Conservation (phyloP, 2,797 vertebrate genomes). For the Artibeus jamaicensis region DNA sequence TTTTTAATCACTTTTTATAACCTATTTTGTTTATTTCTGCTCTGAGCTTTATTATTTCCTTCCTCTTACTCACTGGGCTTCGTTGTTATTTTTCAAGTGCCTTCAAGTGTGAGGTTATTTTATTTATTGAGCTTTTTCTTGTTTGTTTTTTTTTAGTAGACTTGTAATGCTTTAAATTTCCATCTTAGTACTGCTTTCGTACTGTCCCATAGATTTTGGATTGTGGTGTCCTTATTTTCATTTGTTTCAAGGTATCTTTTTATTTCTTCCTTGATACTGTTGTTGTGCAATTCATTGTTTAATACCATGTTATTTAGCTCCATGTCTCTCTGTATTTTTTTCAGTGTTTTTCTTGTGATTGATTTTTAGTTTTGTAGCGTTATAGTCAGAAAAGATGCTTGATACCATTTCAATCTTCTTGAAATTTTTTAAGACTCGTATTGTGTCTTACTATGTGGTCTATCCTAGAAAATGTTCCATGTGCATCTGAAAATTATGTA, state of each 20-base stretch:
- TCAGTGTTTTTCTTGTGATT: background rate
- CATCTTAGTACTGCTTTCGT: background rate
- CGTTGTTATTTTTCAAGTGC: background rate
- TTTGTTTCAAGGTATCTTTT: background rate
- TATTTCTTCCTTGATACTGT: background rate
- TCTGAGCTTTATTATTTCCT: background rate
- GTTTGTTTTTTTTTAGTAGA: background rate
- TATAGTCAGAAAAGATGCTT: background rate
- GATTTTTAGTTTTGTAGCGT: background rate
- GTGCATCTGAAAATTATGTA: background rate
- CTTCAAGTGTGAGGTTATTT: background rate
- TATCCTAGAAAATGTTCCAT: background rate
- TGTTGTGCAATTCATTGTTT: background rate
- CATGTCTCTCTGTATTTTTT: background rate
- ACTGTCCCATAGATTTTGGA: background rate
- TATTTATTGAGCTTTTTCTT: background rate
- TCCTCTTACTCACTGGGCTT: background rate
- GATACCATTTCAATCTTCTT: background rate
- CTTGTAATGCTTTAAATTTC: background rate
- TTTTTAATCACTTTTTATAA: background rate
- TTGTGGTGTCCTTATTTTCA: background rate
- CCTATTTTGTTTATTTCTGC: background rate
- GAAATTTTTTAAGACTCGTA: background rate
- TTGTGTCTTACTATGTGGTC: background rate
- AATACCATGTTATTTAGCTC: background rate